Percentiles rank a stretch among this genome's conserved stretches.
These are phyloP conservation scores for Solenodon paradoxus DNA, from an alignment of 2,113 vertebrate genomes.

Conservation along the genomic window DNA sequence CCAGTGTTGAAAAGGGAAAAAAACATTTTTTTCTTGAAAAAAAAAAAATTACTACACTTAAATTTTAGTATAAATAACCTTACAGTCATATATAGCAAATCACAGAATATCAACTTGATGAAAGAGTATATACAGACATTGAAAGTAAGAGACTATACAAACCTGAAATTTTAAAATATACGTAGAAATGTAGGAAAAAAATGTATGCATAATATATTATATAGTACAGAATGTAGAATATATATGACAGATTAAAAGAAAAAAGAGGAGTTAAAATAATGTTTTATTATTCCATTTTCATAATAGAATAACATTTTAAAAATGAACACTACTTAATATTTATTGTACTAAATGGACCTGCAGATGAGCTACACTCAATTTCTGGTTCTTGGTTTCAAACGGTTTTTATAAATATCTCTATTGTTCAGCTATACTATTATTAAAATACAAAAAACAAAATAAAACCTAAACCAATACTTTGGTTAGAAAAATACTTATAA, in stretches of 20 bases:
- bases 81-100: neutral
- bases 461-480: neutral
- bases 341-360: neutral
- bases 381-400: constrained; percentile 25
- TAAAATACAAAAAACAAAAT: constrained; percentile 32
- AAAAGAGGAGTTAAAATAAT: neutral
- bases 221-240: neutral
- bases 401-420: neutral
- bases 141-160: constrained; percentile 30
- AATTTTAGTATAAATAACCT: neutral
- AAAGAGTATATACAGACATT: neutral
- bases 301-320: neutral
- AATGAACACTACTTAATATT: neutral
- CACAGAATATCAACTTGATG: neutral
- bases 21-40: neutral
- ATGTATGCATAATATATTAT: neutral
- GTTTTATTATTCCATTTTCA: constrained; percentile 22
- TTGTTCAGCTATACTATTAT: neutral
- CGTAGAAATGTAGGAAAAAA: constrained; percentile 4
- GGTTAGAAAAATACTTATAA: constrained; percentile 29
- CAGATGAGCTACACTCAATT: neutral
- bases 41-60: neutral
- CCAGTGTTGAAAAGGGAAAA: neutral
- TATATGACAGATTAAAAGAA: constrained; percentile 36
- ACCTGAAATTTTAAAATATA: neutral